phyloP scores from a whole-genome alignment of 2,888 invertebrate genomes.

The Lutraria lutraria region DNA sequence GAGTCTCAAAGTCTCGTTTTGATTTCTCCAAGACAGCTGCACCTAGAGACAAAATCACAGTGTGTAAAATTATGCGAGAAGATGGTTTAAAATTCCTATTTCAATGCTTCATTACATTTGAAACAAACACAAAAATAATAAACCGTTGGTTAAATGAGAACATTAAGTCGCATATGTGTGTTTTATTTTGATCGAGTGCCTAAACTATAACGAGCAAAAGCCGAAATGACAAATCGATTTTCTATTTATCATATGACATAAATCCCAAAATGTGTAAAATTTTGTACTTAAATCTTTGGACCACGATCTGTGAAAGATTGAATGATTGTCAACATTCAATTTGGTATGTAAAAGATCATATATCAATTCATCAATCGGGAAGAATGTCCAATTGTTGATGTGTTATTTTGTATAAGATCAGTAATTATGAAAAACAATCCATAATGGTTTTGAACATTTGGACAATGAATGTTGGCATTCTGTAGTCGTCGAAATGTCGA shows the following conservation, averaged over 20 bases:
- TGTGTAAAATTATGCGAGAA: not conserved
- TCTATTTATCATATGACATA: not conserved
- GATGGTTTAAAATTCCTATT: not conserved
- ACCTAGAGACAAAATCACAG: slow-evolving; percentile 43
- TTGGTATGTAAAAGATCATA: not conserved
- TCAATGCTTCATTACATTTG: not conserved
- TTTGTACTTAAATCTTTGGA: not conserved
- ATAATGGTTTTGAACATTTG: not conserved
- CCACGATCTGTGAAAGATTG: not conserved
- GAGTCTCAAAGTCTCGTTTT: slow-evolving; percentile 57
- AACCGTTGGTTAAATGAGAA: not conserved
- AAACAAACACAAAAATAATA: not conserved
- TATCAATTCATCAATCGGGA: slow-evolving; percentile 2
- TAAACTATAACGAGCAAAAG: not conserved
- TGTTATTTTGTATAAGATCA: not conserved
- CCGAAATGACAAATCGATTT: not conserved
- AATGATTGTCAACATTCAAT: not conserved
- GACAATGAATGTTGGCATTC: not conserved
- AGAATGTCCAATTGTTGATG: slow-evolving; percentile 9
- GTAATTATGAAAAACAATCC: not conserved
- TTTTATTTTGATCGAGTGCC: not conserved
- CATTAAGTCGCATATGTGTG: not conserved
- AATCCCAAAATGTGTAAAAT: not conserved
- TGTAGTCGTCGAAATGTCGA: not conserved
- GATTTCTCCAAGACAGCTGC: slow-evolving; percentile 60